These are phyloP conservation scores for Brachyrhaphis roseni DNA, from an alignment of 2,797 vertebrate species.

Conservation along the genomic window DNA sequence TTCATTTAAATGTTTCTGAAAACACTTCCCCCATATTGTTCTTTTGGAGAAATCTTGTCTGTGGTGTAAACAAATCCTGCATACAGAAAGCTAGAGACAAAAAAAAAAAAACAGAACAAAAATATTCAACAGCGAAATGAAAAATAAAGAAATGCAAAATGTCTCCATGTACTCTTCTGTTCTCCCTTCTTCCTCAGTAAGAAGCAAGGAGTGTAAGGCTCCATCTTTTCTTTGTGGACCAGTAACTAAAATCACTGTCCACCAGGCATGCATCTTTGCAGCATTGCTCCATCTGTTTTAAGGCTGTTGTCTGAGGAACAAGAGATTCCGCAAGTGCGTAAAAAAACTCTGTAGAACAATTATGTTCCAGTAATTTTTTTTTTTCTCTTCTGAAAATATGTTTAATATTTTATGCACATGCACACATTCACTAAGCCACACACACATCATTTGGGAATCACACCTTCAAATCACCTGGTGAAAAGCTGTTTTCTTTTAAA, in stretches of 20 bases:
- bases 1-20: neutral
- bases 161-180: neutral
- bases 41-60: neutral
- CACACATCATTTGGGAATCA: neutral
- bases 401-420: neutral
- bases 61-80: neutral
- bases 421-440: neutral
- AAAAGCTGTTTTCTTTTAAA: constrained; percentile 8
- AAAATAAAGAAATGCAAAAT: neutral
- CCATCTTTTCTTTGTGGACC: neutral
- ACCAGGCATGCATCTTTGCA: neutral
- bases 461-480: neutral
- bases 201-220: neutral
- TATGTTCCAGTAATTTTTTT: neutral
- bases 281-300: neutral
- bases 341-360: constrained; percentile 1
- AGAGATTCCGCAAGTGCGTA: neutral
- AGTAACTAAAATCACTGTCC: neutral
- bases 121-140: neutral
- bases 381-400: neutral
- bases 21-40: neutral
- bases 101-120: neutral
- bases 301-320: neutral
- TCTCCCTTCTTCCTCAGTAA: neutral
- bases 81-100: neutral